Evolutionary conservation across 2,797 vertebrate genomes (phyloP), one percentile per base, ranked within the genome.

Genomic region (Thalassophryne amazonica): DNA sequence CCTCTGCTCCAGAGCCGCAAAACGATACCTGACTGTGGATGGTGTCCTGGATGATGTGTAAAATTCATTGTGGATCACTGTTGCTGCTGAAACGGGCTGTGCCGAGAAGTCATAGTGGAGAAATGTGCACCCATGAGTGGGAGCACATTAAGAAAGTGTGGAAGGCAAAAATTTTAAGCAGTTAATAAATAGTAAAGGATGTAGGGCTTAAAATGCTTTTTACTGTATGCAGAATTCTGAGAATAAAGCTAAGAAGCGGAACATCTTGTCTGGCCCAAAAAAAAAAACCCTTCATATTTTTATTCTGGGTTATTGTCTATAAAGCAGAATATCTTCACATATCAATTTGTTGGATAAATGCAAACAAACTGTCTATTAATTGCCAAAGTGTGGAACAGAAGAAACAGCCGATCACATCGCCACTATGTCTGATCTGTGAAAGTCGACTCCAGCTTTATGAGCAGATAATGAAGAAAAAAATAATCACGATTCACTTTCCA

Each of bases 121-220:
- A n/a, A n/a, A n/a, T 61, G 73, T 52, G 57, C 47, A 53, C 75
- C 72, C 31, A 13, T 39, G 56, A 47, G 52, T 61, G 75, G 69
- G 66, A 70, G 59, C 60, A 70, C 46, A 78, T 77, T 17, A 45
- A 69, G 65, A 68, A 60, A 60, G 63, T 56, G 52, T 62, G 72
- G 48, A 62, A 66, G 67, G 65, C 35, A 47, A 80, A 51, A 31
- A 67, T 49, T 69, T 73, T 41, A 70, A 84, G 78, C 73, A 23
- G 56, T 81, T 76, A 88, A 90, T 90, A 89, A 89, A 86, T 89
- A 86, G 73, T 80, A 60, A 78, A 63, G 68, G 61, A 56, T 40
- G 50, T 73, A 37, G 53, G 69, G 66, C 63, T 13, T 49, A 60
- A 62, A 65, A 52, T 28, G 62, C 55, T 36, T 46, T 51, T 51